These are phyloP conservation scores for Syngnathoides biaculeatus DNA, from an alignment of 2,113 vertebrate genomes.

Conservation along the genomic window DNA sequence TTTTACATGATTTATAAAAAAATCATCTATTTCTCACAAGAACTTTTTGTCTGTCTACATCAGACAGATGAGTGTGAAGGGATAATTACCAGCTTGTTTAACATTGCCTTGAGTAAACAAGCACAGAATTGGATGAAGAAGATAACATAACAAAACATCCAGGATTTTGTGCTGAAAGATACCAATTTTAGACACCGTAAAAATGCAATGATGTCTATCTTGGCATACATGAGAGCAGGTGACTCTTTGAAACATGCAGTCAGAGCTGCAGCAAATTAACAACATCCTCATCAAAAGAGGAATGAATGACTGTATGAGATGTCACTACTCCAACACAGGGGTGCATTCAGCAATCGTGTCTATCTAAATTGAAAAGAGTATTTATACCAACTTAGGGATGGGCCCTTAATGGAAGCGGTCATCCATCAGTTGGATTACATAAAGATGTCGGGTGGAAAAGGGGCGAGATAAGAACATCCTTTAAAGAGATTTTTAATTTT, in stretches of 20 bases:
- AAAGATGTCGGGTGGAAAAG: conserved; percentile 55
- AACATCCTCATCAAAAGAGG: conserved; percentile 23
- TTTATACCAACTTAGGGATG: conserved; percentile 66
- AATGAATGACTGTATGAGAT: conserved; percentile 45
- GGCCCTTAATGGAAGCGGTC: conserved; percentile 65
- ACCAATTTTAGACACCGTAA: conserved; percentile 20
- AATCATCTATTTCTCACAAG: conserved; percentile 26
- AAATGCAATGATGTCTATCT: conserved; percentile 19
- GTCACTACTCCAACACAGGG: conserved; percentile 19
- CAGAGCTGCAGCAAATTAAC: conserved; percentile 16
- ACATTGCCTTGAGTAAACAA: conserved; percentile 18
- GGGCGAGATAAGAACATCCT: conserved; percentile 56
- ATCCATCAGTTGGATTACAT: conserved; percentile 67
- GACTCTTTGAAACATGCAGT: conserved; percentile 13
- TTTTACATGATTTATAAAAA: not conserved
- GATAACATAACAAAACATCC: conserved; percentile 10
- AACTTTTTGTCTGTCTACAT: conserved; percentile 24
- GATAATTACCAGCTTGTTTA: conserved; percentile 42
- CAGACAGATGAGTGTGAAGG: conserved; percentile 31
- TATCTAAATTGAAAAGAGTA: conserved; percentile 71
- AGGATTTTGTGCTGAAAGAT: conserved; percentile 4
- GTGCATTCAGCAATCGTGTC: conserved; percentile 43
- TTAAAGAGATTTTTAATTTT: conserved; percentile 64
- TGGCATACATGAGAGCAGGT: not conserved
- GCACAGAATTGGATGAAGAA: conserved; percentile 6